Conservation (phyloP, 1,140 invertebrate species). For the Anoplophora glabripennis region DNA sequence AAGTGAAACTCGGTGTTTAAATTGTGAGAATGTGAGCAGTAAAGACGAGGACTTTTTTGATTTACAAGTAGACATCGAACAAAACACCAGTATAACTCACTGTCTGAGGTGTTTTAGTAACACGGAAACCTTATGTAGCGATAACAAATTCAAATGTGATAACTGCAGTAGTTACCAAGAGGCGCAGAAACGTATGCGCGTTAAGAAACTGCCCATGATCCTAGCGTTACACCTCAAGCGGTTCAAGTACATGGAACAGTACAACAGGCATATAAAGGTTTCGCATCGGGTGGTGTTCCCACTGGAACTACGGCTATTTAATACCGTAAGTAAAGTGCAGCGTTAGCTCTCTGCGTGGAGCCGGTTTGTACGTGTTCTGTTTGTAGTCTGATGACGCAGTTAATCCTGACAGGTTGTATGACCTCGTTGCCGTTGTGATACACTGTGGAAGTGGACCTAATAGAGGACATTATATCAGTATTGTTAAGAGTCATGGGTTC, state of each 20-base stretch:
- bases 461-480: conserved; percentile 98
- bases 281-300: conserved; percentile 99
- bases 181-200: conserved; percentile 94
- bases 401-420: conserved; percentile 96
- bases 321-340: conserved; percentile 72
- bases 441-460: conserved; percentile 99
- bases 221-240: conserved; percentile 96
- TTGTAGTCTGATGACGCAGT: conserved; percentile 94
- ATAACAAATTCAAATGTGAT: conserved; percentile 99
- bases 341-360: not conserved
- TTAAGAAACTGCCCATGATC: conserved; percentile 97
- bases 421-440: conserved; percentile 97
- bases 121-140: conserved; percentile 97
- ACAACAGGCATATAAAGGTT: conserved; percentile 97
- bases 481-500: conserved; percentile 98
- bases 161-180: conserved; percentile 98
- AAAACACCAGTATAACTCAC: conserved; percentile 98
- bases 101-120: conserved; percentile 97
- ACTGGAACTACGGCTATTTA: conserved; percentile 94
- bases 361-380: not conserved
- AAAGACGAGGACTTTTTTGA: conserved; percentile 99
- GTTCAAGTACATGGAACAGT: conserved; percentile 99
- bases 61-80: conserved; percentile 97
- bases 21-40: conserved; percentile 99
- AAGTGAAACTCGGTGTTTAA: conserved; percentile 97